Conservation (phyloP, 1,140 invertebrate species). For the Papilio dardanus region DNA sequence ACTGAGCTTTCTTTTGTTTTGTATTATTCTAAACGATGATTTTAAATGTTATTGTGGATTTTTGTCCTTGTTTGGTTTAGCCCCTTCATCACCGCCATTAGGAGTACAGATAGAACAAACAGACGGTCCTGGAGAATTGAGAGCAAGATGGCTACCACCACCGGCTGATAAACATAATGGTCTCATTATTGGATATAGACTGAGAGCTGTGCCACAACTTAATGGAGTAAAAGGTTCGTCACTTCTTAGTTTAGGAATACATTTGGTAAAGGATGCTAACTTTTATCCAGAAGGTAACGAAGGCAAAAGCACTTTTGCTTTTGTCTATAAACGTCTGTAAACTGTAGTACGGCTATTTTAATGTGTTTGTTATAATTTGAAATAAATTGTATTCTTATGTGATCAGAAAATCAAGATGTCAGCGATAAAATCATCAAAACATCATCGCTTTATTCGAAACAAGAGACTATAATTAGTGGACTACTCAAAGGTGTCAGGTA, state of each 20-base stretch:
- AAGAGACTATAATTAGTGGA: constrained; percentile 73
- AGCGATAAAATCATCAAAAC: constrained; percentile 76
- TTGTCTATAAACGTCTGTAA: too few species aligned
- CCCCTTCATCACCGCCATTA: constrained; percentile 73
- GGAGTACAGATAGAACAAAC: constrained; percentile 76
- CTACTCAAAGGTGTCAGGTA: constrained; percentile 76
- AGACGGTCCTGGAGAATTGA: constrained; percentile 74
- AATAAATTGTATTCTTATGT: not conserved
- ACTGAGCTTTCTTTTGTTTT: not conserved
- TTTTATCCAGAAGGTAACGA: too few species aligned
- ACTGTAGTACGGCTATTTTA: too few species aligned
- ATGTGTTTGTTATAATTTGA: not conserved
- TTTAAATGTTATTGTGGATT: too few species aligned
- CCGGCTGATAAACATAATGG: constrained; percentile 88
- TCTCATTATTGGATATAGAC: constrained; percentile 87
- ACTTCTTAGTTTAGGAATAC: not conserved
- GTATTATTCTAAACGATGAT: too few species aligned
- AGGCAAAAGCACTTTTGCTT: too few species aligned
- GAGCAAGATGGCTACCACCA: constrained; percentile 84
- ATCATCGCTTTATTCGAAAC: constrained; percentile 72
- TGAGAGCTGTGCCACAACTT: constrained; percentile 67
- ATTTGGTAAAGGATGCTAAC: too few species aligned
- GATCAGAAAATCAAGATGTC: constrained; percentile 63
- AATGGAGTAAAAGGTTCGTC: constrained; percentile 59
- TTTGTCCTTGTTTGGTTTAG: constrained; percentile 53